Percentiles rank a stretch among this genome's conserved stretches.
phyloP scores from a whole-genome alignment of 2,888 invertebrate genomes.

The Mechanitis messenoides region DNA sequence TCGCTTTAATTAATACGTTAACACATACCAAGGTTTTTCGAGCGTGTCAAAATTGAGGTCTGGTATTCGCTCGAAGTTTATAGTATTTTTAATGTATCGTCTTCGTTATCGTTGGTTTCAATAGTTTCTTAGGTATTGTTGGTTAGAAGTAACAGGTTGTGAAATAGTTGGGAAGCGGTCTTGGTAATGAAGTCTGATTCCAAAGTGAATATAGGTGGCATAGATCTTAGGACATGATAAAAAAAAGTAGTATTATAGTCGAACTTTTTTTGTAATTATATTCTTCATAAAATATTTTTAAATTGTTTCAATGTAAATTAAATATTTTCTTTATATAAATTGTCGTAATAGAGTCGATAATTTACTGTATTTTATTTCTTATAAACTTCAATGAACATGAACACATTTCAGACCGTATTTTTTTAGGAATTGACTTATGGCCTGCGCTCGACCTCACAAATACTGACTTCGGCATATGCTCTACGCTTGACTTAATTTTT shows the following conservation, averaged over 20 bases:
- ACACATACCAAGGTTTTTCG: no score
- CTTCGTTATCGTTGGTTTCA: neutral
- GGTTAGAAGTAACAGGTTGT: slow-evolving; percentile 16
- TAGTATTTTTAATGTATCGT: no score
- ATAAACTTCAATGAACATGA: neutral
- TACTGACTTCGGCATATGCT: slow-evolving; percentile 14
- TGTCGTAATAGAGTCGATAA: no score
- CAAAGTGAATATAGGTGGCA: neutral
- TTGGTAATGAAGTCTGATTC: slow-evolving; percentile 18
- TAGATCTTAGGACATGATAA: no score
- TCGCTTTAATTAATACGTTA: no score
- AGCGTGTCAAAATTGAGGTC: no score
- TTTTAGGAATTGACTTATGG: slow-evolving; percentile 12
- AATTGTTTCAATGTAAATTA: no score
- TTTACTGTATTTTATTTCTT: neutral
- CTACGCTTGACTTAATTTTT: slow-evolving; percentile 18
- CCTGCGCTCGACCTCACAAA: slow-evolving; percentile 13
- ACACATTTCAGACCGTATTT: neutral
- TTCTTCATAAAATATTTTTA: no score
- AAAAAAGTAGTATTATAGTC: no score
- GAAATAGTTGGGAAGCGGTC: slow-evolving; percentile 20
- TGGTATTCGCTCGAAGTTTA: no score
- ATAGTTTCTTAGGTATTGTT: slow-evolving; percentile 4
- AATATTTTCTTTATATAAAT: no score
- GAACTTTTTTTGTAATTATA: no score